Base-by-base conservation (phyloP, 2,888 invertebrate genomes). In the Matsumyia berberina region DNA sequence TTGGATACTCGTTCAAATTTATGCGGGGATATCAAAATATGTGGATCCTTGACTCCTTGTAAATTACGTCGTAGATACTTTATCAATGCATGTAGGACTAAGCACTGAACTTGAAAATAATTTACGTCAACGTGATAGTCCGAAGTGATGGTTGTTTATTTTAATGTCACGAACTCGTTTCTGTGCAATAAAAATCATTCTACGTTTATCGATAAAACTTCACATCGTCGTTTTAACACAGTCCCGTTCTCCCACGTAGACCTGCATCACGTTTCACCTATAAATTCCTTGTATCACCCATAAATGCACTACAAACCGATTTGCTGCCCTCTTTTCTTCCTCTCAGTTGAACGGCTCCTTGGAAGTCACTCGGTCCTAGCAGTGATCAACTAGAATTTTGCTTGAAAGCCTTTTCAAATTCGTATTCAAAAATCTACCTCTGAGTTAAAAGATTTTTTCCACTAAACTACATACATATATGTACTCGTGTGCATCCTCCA, bases 261-360 rank as follows among this genome's bases (percentile, higher is more conserved):
- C 44, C 12, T 67, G 66, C 51, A 77, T 57, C 81, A 82, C 81
- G 77, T 82, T 58, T 77, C 51, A 53, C 39, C 70, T 82, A 77
- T 76, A 72, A 72, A 77, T 49, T 53, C 44, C n/a, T 0, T 53
- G 44, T 64, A 82, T 66, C 70, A 51, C 58, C 81, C 69, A 77
- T 72, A 70, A 82, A 44, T 77, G 72, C 51, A 72, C 44, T 53
- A 64, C 29, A 51, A 62, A 64, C 53, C 44, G 44, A 35, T 74
- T 44, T 15, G 46, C 17, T 35, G 2, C 24, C 24, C 24, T 24
- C 24, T 53, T 31, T 12, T 37, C 17, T 39, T 6, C 12, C 31
- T 35, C 17, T 6, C n/a, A 2, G 5, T 44, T 33, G 39, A 17
- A 5, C 39, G 9, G 11, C 17, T 39, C 6, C 11, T 42, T 2